Conservation (phyloP, 2,797 vertebrate genomes). For the Anguilla megastoma region DNA sequence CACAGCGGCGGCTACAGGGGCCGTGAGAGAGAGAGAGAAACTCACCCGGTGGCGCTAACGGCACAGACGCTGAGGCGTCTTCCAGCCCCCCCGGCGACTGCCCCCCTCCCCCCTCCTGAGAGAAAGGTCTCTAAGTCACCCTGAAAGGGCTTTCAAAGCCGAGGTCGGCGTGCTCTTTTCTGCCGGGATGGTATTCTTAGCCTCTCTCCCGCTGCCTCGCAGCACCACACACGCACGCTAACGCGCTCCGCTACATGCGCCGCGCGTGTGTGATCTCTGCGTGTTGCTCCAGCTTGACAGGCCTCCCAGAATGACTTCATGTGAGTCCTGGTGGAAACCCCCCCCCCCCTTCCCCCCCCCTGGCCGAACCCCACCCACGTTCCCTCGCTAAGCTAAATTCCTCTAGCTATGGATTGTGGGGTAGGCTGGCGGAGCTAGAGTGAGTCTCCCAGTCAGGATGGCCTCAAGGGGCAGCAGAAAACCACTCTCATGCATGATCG, state of each 20-base stretch:
- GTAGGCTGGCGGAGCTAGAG: slow-evolving; percentile 60
- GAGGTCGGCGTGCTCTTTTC: slow-evolving; percentile 4
- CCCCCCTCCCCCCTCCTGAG: slow-evolving; percentile 6
- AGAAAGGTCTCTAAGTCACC: slow-evolving; percentile 9
- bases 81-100: slow-evolving; percentile 10
- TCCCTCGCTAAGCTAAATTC: slow-evolving; percentile 54
- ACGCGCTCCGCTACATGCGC: slow-evolving; percentile 51
- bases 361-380: slow-evolving; percentile 11
- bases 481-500: slow-evolving; percentile 36
- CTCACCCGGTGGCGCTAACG: slow-evolving; percentile 25
- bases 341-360: neutral
- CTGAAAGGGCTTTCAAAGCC: neutral
- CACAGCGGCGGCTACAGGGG: neutral
- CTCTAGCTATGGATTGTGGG: slow-evolving; percentile 64
- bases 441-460: slow-evolving; percentile 64
- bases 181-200: slow-evolving; percentile 9
- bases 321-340: slow-evolving; percentile 39
- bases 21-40: neutral
- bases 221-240: neutral
- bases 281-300: slow-evolving; percentile 74
- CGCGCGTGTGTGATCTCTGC: slow-evolving; percentile 69
- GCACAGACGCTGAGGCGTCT: neutral
- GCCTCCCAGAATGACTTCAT: slow-evolving; percentile 73
- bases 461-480: slow-evolving; percentile 55
- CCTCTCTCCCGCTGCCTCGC: neutral